Conservation (phyloP, 2,113 vertebrate genomes). For the Aspiorhynchus laticeps region DNA sequence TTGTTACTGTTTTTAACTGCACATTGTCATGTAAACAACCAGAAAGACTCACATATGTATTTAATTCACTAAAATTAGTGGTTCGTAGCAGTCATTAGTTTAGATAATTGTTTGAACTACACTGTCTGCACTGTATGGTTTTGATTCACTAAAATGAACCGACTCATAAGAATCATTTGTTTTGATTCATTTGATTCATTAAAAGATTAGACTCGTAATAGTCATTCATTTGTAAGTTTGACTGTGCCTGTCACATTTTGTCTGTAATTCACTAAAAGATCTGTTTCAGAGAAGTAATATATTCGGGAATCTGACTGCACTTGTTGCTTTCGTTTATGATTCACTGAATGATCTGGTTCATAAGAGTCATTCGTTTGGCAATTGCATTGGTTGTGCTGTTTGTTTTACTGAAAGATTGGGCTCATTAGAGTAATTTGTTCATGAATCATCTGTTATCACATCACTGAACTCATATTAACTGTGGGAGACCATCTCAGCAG, state of each 20-base stretch:
- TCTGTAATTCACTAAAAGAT: too few relatives aligned
- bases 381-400: too few relatives aligned
- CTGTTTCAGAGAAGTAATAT: too few relatives aligned
- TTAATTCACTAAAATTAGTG: not conserved
- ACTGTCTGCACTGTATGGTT: not conserved
- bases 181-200: too few relatives aligned
- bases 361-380: too few relatives aligned
- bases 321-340: too few relatives aligned
- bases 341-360: too few relatives aligned
- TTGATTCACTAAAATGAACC: not conserved
- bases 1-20: not conserved
- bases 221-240: too few relatives aligned
- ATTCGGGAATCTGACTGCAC: too few relatives aligned
- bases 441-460: not conserved
- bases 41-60: not conserved
- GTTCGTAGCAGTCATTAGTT: not conserved
- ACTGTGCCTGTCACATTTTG: too few relatives aligned
- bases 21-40: not conserved
- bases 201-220: too few relatives aligned
- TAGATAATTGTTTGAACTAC: not conserved
- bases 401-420: not conserved
- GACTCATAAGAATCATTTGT: not conserved
- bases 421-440: not conserved
- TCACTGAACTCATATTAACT: constrained; percentile 5
- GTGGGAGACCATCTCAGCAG: constrained; percentile 52